Percentiles rank a stretch among this genome's conserved stretches.
phyloP scores from a whole-genome alignment of 2,797 vertebrate genomes.

The Eurystomus glaucurus region DNA sequence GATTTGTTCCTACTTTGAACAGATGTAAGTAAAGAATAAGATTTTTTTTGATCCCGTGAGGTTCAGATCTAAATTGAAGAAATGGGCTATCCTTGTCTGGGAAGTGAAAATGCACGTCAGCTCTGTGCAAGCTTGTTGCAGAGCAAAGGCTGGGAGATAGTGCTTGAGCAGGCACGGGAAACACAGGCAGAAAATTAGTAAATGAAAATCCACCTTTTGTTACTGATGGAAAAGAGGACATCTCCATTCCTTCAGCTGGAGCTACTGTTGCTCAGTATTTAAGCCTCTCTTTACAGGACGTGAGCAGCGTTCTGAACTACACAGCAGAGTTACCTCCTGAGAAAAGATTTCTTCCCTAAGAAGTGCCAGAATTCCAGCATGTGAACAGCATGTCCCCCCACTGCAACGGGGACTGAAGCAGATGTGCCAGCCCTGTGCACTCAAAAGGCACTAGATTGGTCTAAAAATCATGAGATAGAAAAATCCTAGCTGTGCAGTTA shows the following conservation, averaged over 20 bases:
- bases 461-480: background rate
- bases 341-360: background rate
- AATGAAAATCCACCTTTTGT: background rate
- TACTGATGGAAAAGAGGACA: background rate
- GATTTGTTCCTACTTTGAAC: background rate
- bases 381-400: background rate
- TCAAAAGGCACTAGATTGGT: background rate
- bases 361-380: background rate
- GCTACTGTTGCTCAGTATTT: background rate
- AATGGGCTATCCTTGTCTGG: background rate
- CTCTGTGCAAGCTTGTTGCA: background rate
- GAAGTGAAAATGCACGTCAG: background rate
- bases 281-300: background rate
- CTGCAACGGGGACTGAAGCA: background rate
- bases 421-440: background rate
- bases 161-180: background rate
- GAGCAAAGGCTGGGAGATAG: background rate
- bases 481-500: background rate
- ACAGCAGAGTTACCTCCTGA: background rate
- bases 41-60: background rate
- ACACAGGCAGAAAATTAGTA: background rate
- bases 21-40: background rate
- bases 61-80: background rate
- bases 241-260: background rate
- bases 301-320: background rate